These are phyloP conservation scores for Manacus vitellinus DNA, from an alignment of 2,113 vertebrate species.

Conservation along the genomic window DNA sequence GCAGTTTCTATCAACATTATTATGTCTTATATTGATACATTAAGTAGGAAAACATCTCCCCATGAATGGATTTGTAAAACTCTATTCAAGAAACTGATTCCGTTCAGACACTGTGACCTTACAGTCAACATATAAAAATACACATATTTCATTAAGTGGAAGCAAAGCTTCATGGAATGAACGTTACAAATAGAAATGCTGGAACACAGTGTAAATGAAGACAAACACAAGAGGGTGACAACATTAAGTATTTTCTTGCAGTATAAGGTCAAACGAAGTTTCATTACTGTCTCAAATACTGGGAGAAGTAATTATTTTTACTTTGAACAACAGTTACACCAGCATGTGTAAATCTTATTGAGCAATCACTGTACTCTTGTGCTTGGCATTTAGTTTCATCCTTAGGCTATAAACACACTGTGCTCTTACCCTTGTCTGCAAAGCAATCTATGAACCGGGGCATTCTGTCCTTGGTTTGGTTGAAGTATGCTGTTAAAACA, in stretches of 20 bases:
- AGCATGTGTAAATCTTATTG: background rate
- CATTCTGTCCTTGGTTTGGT: conserved; percentile 88
- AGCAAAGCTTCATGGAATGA: conserved; percentile 67
- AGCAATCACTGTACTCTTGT: background rate
- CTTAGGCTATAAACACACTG: background rate
- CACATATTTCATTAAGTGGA: conserved; percentile 5
- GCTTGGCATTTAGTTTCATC: background rate
- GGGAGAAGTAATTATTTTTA: background rate
- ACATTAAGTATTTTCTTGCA: background rate
- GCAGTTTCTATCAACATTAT: background rate
- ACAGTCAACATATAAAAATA: background rate
- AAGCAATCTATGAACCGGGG: conserved; percentile 79
- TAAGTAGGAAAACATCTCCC: background rate
- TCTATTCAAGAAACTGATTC: background rate
- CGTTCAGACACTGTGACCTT: background rate
- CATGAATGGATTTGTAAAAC: background rate
- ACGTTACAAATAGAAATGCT: conserved; percentile 57
- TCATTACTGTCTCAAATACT: background rate
- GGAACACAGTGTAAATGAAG: conserved; percentile 51
- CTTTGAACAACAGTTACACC: background rate
- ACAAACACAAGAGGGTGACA: conserved; percentile 33
- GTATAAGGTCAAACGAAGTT: background rate
- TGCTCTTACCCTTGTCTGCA: conserved; percentile 87
- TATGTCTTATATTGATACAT: background rate
- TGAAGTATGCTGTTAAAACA: conserved; percentile 82